Evolutionary conservation across 1,140 invertebrate genomes (phyloP).

Genomic region (Periplaneta americana): DNA sequence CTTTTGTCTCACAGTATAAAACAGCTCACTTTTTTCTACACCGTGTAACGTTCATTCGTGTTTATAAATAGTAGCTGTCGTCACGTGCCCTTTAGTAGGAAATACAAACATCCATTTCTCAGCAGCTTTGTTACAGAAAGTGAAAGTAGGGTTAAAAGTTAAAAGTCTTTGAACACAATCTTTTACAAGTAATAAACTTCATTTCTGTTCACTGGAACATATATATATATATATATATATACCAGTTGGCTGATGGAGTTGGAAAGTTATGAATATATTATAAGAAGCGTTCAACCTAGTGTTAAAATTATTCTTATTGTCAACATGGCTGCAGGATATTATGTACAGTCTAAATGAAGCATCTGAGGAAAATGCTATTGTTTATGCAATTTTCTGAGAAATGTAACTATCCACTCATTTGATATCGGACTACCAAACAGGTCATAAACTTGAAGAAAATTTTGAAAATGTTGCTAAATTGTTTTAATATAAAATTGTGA

Average conservation of each 20-base stretch:
- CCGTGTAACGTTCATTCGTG: not conserved
- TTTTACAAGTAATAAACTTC: not conserved
- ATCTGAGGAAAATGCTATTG: no score
- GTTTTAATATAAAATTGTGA: no score
- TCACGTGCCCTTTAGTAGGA: not conserved
- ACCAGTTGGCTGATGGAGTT: not conserved
- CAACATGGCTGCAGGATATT: not conserved
- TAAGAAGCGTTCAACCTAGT: not conserved
- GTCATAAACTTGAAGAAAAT: no score
- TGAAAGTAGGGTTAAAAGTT: not conserved
- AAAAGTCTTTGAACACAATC: not conserved
- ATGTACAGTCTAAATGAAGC: no score
- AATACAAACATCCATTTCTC: not conserved
- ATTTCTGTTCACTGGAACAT: not conserved
- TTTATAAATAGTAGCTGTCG: not conserved
- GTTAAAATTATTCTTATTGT: not conserved
- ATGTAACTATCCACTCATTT: no score
- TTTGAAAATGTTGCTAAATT: no score
- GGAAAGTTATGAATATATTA: not conserved
- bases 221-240: no score
- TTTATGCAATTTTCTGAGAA: no score
- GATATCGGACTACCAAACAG: no score
- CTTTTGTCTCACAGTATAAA: not conserved
- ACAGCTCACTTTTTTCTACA: constrained; percentile 9
- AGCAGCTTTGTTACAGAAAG: not conserved